phyloP scores from a whole-genome alignment of 2,113 vertebrate species.

The Perccottus glenii region DNA sequence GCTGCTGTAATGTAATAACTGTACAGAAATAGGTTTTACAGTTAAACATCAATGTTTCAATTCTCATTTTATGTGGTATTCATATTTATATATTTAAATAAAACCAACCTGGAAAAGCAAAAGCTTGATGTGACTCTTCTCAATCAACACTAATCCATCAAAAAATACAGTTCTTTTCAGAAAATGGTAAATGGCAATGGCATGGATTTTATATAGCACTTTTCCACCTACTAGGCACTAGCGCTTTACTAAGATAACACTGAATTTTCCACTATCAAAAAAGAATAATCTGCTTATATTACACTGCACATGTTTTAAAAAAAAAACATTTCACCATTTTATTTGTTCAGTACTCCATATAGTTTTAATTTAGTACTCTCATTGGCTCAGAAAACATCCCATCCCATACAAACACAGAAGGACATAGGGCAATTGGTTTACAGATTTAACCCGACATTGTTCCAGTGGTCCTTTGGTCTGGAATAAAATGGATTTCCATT shows the following conservation, averaged over 20 bases:
- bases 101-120: not conserved
- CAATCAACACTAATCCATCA: not conserved
- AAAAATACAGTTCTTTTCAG: not conserved
- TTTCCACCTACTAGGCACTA: too few relatives aligned
- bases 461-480: too few relatives aligned
- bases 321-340: too few relatives aligned
- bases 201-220: too few relatives aligned
- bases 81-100: slow-evolving; percentile 6
- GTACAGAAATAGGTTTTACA: slow-evolving; percentile 19
- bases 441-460: too few relatives aligned
- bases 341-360: not conserved
- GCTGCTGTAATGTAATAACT: slow-evolving; percentile 53
- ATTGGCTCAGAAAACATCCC: too few relatives aligned
- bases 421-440: too few relatives aligned
- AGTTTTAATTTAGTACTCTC: too few relatives aligned
- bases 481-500: too few relatives aligned
- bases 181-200: too few relatives aligned
- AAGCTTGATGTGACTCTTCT: not conserved
- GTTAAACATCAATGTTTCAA: slow-evolving; percentile 18
- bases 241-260: not conserved
- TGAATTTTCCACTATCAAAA: not conserved
- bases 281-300: not conserved
- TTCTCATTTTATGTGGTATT: not conserved
- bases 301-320: not conserved
- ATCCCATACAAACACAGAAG: too few relatives aligned